Evolutionary conservation across 2,113 vertebrate genomes (phyloP), one percentile per base, ranked within the genome.

Genomic region (Sinocyclocheilus maitianheensis): DNA sequence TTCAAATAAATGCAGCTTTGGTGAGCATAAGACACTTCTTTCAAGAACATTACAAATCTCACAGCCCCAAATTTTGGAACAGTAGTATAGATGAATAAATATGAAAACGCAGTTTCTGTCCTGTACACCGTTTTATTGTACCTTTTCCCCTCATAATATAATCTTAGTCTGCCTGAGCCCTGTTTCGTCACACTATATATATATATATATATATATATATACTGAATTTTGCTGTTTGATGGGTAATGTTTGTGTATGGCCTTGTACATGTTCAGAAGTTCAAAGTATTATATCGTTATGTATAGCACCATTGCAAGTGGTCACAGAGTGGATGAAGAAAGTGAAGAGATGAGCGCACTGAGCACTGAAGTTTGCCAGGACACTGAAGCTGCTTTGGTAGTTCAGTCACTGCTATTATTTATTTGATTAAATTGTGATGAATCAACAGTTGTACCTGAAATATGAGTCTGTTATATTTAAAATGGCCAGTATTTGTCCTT

Each of bases 331-430:
- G 46, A 53, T 53, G 46, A 51, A 51, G 46, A 37, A 20, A 12
- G 5, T 37, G 4, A 53, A 71, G 46, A 5, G 46, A 82, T 14
- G 18, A 55, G 11, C 3, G n/a, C 8, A 30, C 60, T 14, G n/a
- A 24, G 13, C 12, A 51, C 60, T 67, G 14, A 74, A 46, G 71
- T 74, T 46, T 82, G 63, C 69, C 80, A 53, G 43, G 62, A 82
- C 24, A 53, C 14, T 69, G 81, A 71, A 55, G 48, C 6, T 18
- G 46, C 26, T 71, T 48, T 4, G 65, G 81, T 71, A 53, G 5
- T 48, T 80, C 0, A 12, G 46, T 75, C 11, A 76, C 72, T 75
- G 8, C 20, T 46, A 26, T 22, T 60, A 14, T 14, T 46, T 14
- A 75, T 48, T 48, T 46, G 20, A 24, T 75, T n/a, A 10, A n/a